Conservation (phyloP, 1,140 invertebrate genomes). For the Eufriesea mexicana region DNA sequence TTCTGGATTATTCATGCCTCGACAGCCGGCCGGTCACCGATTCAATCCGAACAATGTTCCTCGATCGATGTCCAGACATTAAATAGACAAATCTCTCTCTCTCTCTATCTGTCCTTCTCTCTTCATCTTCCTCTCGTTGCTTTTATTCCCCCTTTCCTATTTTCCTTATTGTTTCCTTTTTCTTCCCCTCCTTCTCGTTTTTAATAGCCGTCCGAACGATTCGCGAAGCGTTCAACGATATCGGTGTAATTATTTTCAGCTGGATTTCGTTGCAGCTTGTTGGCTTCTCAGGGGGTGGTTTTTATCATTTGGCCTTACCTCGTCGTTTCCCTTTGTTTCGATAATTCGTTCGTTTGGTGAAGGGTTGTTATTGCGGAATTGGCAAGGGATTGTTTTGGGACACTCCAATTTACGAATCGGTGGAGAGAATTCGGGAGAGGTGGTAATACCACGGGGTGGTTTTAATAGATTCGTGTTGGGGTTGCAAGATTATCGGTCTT, state of each 20-base stretch:
- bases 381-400: no score
- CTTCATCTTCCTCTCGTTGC: not conserved
- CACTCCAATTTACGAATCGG: no score
- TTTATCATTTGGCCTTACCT: not conserved
- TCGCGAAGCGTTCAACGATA: slow-evolving; percentile 7
- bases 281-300: not conserved
- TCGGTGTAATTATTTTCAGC: not conserved
- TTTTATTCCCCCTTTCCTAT: not conserved
- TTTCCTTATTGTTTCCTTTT: no score
- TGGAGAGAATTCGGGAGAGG: no score
- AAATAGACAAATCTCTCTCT: slow-evolving; percentile 6
- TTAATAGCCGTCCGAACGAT: not conserved
- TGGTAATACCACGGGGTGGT: no score
- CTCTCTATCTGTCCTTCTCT: not conserved
- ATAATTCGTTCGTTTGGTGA: not conserved
- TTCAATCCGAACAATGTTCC: slow-evolving; percentile 38
- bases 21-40: slow-evolving; percentile 4
- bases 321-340: not conserved
- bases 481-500: no score
- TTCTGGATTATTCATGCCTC: slow-evolving; percentile 63
- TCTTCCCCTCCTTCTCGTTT: not conserved
- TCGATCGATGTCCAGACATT: slow-evolving; percentile 54
- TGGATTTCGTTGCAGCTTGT: not conserved
- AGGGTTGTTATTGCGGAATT: not conserved
- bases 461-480: no score